Evolutionary conservation across 2,888 invertebrate genomes (phyloP).

Genomic region (Osmoderma eremita): DNA sequence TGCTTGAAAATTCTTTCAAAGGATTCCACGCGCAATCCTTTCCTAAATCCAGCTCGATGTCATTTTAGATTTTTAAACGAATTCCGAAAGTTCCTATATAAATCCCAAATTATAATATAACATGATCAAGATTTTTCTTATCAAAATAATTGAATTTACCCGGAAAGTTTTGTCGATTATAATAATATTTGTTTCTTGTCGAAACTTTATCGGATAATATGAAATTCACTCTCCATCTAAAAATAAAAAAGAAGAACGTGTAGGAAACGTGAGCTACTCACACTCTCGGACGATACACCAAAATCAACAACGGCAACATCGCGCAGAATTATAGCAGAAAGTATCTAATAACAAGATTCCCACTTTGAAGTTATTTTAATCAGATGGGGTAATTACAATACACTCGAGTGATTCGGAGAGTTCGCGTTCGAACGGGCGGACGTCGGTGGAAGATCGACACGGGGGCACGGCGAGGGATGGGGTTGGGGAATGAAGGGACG

Average conservation of each 20-base stretch:
- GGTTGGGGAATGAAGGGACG: slow-evolving; percentile 53
- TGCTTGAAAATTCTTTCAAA: too few relatives aligned
- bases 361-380: slow-evolving; percentile 64
- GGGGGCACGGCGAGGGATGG: slow-evolving; percentile 51
- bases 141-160: too few relatives aligned
- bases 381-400: slow-evolving; percentile 60
- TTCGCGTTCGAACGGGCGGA: slow-evolving; percentile 41
- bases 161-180: too few relatives aligned
- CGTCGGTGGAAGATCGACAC: slow-evolving; percentile 41
- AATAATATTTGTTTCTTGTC: too few relatives aligned
- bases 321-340: slow-evolving; percentile 38
- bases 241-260: not conserved
- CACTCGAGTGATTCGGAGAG: slow-evolving; percentile 57
- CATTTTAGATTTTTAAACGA: too few relatives aligned
- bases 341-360: slow-evolving; percentile 62
- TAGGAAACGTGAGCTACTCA: not conserved
- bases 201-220: too few relatives aligned
- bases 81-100: too few relatives aligned
- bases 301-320: slow-evolving; percentile 16
- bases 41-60: too few relatives aligned
- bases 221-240: too few relatives aligned
- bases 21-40: too few relatives aligned
- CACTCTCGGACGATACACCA: not conserved
- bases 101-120: too few relatives aligned
- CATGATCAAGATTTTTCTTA: too few relatives aligned